Conservation (phyloP, 2,797 vertebrate genomes). For the Pseudocheirus occidentalis region DNA sequence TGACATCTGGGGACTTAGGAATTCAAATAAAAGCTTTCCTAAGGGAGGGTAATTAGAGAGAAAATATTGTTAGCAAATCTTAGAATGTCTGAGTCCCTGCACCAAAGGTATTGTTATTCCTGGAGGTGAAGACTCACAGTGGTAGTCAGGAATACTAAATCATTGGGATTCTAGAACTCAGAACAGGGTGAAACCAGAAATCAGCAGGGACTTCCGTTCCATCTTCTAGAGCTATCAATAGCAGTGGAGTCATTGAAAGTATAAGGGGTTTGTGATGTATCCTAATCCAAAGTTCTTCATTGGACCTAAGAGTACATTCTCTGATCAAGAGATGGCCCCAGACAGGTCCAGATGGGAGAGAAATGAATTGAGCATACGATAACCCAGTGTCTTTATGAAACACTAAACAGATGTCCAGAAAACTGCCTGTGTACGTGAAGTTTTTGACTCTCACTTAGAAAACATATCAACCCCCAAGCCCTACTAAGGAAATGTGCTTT, state of each 20-base stretch:
- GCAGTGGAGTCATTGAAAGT: not conserved
- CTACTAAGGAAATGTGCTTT: conserved; percentile 5
- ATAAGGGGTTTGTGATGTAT: not conserved
- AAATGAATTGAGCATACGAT: not conserved
- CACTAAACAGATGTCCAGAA: not conserved
- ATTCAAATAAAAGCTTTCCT: conserved; percentile 4
- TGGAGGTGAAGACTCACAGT: not conserved
- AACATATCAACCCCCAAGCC: conserved; percentile 7
- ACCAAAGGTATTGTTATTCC: not conserved
- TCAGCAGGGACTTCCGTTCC: not conserved
- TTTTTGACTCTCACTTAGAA: conserved; percentile 23
- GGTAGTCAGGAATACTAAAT: not conserved
- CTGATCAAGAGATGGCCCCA: not conserved
- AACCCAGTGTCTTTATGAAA: not conserved
- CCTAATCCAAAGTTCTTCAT: not conserved
- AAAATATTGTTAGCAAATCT: not conserved
- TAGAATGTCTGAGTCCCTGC: not conserved
- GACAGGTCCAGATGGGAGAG: not conserved
- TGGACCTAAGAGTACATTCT: not conserved
- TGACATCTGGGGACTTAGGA: not conserved
- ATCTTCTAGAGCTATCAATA: not conserved
- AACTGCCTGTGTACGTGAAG: not conserved
- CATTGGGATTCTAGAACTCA: not conserved
- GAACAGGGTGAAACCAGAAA: not conserved
- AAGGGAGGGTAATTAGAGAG: not conserved